Evolutionary conservation across 2,797 vertebrate genomes (phyloP).

Genomic region (Coccyzus lansbergi): DNA sequence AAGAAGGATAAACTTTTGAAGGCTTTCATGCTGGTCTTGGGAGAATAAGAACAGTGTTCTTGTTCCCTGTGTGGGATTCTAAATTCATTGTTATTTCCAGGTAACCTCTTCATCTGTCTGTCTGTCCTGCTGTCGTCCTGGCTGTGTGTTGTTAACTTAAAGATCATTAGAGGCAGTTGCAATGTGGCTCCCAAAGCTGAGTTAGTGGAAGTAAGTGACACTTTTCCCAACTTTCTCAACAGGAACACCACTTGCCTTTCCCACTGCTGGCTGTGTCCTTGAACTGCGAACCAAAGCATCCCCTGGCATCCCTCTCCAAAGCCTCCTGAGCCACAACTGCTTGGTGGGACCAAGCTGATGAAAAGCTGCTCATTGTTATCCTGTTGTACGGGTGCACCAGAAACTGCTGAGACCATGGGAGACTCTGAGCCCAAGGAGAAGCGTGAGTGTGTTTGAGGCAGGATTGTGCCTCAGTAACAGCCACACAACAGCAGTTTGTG

Average conservation of each 20-base stretch:
- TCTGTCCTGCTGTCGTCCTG: neutral
- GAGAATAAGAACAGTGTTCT: neutral
- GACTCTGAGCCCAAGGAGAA: neutral
- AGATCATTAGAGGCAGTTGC: neutral
- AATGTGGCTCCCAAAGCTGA: neutral
- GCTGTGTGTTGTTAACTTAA: neutral
- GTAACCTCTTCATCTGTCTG: neutral
- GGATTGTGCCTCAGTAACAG: fast-evolving
- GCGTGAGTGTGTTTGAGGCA: fast-evolving
- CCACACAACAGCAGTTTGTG: neutral
- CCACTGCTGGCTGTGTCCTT: neutral
- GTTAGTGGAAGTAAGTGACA: neutral
- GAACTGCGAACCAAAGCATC: neutral
- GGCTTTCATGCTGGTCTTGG: neutral
- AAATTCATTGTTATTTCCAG: neutral
- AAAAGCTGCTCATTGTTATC: neutral
- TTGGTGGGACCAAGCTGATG: neutral
- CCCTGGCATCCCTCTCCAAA: neutral
- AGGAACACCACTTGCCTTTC: neutral
- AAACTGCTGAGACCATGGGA: neutral
- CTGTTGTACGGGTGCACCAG: neutral
- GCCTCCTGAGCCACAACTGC: neutral
- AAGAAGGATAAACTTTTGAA: neutral
- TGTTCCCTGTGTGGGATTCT: neutral
- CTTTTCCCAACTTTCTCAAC: neutral